phyloP scores from a whole-genome alignment of 1,140 invertebrate genomes.

The Aphelenchoides fujianensis region DNA sequence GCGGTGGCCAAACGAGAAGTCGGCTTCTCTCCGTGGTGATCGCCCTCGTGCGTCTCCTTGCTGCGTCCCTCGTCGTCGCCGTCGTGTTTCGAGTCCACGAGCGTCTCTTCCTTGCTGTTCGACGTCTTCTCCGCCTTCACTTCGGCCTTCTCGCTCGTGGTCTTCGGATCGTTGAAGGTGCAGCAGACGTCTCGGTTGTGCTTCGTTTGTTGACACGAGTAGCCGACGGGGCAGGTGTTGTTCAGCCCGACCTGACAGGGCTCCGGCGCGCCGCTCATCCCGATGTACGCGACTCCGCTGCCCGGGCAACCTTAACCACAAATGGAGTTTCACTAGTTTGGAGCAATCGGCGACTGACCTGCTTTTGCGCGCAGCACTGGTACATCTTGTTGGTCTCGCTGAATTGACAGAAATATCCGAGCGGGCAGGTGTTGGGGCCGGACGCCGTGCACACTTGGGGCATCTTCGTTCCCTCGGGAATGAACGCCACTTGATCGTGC shows the following conservation, averaged over 20 bases:
- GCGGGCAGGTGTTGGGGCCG: slow-evolving; percentile 48
- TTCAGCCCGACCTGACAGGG: slow-evolving; percentile 18
- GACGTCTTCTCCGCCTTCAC: background rate
- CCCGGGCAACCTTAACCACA: slow-evolving; percentile 20
- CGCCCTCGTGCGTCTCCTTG: background rate
- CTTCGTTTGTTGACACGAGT: slow-evolving; percentile 15
- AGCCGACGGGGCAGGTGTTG: slow-evolving; percentile 20
- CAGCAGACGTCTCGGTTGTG: slow-evolving; percentile 23
- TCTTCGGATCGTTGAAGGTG: slow-evolving; percentile 1
- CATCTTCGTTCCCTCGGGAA: slow-evolving; percentile 29
- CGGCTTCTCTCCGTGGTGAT: background rate
- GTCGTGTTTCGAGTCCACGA: background rate
- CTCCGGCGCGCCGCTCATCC: slow-evolving; percentile 17
- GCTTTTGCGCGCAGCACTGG: slow-evolving; percentile 59
- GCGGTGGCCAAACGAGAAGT: background rate
- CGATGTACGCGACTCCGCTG: slow-evolving; percentile 20
- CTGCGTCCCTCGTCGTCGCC: background rate
- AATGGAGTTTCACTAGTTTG: too few relatives aligned
- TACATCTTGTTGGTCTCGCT: slow-evolving; percentile 57
- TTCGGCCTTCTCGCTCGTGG: background rate
- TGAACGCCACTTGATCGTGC: slow-evolving; percentile 46
- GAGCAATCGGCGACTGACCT: too few relatives aligned
- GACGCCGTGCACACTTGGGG: slow-evolving; percentile 53
- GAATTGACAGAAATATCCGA: slow-evolving; percentile 59
- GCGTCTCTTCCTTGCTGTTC: slow-evolving; percentile 6